These are phyloP conservation scores for Conger conger DNA, from an alignment of 2,113 vertebrate species.

Conservation along the genomic window DNA sequence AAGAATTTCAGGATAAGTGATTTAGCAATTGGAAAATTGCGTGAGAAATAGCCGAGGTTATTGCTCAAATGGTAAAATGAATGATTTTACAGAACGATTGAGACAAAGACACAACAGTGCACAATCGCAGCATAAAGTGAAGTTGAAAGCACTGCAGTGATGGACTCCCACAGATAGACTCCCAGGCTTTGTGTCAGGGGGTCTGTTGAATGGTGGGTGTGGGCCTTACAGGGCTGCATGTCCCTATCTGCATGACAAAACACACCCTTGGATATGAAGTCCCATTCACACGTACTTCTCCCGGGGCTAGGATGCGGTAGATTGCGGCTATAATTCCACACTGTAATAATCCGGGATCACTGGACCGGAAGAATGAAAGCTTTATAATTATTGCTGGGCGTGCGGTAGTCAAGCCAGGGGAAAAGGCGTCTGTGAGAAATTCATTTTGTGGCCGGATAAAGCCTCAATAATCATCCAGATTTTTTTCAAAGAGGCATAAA, in stretches of 20 bases:
- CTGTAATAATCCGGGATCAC: neutral
- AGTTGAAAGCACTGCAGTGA: neutral
- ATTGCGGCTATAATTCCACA: neutral
- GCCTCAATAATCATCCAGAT: neutral
- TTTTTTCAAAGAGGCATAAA: neutral
- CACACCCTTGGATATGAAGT: neutral
- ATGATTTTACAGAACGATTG: neutral
- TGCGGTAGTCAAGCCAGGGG: neutral
- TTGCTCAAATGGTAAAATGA: neutral
- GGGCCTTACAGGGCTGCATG: conserved; percentile 7
- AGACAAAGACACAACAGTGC: neutral
- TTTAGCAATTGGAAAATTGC: neutral
- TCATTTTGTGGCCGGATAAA: neutral
- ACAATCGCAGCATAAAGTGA: neutral
- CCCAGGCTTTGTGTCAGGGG: conserved; percentile 3
- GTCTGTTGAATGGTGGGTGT: neutral
- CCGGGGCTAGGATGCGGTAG: neutral
- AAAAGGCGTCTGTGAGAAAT: neutral
- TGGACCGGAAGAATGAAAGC: neutral
- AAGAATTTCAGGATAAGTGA: neutral
- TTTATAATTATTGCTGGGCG: neutral
- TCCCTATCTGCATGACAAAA: conserved; percentile 31
- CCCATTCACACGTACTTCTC: neutral
- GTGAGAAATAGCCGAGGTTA: neutral
- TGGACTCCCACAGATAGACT: neutral